Conservation (phyloP, 2,797 vertebrate species). For the Babyrousa celebensis region DNA sequence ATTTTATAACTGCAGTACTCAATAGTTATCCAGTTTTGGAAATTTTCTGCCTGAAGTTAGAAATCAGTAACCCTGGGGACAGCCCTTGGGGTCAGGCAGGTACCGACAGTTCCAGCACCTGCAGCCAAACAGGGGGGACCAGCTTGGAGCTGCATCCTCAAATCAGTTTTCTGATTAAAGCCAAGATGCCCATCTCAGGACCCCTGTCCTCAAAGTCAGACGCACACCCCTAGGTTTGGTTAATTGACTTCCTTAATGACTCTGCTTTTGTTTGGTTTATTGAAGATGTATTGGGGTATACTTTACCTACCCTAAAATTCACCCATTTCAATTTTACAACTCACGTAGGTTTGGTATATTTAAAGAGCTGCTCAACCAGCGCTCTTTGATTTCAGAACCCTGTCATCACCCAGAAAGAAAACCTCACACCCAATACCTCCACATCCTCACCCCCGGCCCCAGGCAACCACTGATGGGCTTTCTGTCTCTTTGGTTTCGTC, state of each 20-base stretch:
- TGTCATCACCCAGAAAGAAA: neutral
- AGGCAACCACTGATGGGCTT: neutral
- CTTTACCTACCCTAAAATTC: conserved; percentile 11
- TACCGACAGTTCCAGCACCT: neutral
- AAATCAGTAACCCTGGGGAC: neutral
- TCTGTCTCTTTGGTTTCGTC: neutral
- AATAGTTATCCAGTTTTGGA: neutral
- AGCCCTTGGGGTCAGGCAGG: neutral
- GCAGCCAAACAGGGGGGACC: neutral
- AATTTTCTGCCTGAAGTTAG: neutral
- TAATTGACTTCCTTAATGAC: neutral
- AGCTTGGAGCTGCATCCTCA: neutral
- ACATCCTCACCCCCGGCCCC: too few relatives aligned
- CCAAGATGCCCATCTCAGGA: neutral
- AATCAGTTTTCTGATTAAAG: neutral
- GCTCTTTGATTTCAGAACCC: neutral
- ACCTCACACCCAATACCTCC: neutral
- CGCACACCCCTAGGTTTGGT: neutral
- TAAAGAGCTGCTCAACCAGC: neutral
- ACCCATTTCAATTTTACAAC: neutral
- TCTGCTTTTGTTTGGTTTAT: conserved; percentile 29
- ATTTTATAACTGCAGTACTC: neutral
- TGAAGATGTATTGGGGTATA: neutral
- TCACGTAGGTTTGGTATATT: neutral
- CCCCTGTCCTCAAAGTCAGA: neutral